A percentile compares a stretch with the other conserved stretches of the same genome.
phyloP scores from a whole-genome alignment of 64 coral and sea anemone genomes.

The Exaiptasia diaphana region DNA sequence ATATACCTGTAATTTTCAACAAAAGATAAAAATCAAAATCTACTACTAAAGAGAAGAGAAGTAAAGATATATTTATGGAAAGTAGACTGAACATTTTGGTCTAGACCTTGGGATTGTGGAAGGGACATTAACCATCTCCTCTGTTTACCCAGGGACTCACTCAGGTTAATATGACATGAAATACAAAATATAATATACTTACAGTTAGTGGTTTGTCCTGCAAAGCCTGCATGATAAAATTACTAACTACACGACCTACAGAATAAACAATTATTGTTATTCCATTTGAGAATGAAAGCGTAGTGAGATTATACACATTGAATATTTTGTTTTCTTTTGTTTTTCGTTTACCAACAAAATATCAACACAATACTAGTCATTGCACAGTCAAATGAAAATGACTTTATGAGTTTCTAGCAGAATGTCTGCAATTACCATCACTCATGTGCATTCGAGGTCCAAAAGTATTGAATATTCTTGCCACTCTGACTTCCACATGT shows the following conservation, averaged over 20 bases:
- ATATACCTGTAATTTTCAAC: slow-evolving; percentile 66
- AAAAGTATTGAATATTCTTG: slow-evolving; percentile 99
- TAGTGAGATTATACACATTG: no score
- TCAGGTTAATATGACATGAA: no score
- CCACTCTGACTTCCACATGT: slow-evolving; percentile 85
- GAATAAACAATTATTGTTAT: background rate
- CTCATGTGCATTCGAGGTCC: slow-evolving; percentile 99
- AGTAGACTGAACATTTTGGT: no score
- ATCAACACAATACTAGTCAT: background rate
- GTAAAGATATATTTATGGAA: no score
- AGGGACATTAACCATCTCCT: no score
- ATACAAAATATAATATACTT: background rate
- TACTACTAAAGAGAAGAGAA: background rate
- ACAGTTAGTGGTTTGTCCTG: slow-evolving; percentile 84
- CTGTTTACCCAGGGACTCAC: no score
- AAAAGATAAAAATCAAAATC: background rate
- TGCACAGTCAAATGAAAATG: no score
- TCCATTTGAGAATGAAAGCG: no score
- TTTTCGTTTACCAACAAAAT: no score
- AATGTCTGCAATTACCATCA: slow-evolving; percentile 53
- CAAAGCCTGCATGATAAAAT: slow-evolving; percentile 89
- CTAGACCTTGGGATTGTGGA: no score
- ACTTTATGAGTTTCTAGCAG: no score
- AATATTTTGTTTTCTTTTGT: no score
- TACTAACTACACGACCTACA: slow-evolving; percentile 90